These are phyloP conservation scores for Chrysoperla carnea DNA, from an alignment of 1,140 invertebrate species.

Conservation along the genomic window DNA sequence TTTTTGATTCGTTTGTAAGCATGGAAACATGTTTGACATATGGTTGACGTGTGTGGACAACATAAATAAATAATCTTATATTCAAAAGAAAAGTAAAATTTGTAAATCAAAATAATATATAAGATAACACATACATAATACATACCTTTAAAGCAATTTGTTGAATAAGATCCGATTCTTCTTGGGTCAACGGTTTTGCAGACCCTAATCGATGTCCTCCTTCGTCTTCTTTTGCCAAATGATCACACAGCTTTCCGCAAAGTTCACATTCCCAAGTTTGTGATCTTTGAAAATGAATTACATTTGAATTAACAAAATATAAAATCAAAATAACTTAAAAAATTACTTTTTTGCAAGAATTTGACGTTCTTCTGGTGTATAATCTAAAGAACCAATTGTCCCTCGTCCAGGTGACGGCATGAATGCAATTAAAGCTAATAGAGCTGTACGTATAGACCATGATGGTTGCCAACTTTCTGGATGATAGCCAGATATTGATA, in stretches of 20 bases:
- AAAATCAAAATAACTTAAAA: background rate
- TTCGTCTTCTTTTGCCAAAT: slow-evolving; percentile 21
- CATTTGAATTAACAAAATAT: background rate
- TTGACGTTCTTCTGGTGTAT: slow-evolving; percentile 65
- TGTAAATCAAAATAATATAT: too few relatives aligned
- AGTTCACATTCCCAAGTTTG: slow-evolving; percentile 33
- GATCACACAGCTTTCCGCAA: slow-evolving; percentile 34
- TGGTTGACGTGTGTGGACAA: too few relatives aligned
- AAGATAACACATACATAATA: too few relatives aligned
- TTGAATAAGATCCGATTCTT: slow-evolving; percentile 21
- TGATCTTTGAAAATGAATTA: slow-evolving; percentile 21
- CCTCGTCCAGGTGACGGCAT: slow-evolving; percentile 81
- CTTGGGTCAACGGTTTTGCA: slow-evolving; percentile 23
- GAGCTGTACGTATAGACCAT: slow-evolving; percentile 88
- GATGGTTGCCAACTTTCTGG: slow-evolving; percentile 95
- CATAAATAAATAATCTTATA: too few relatives aligned
- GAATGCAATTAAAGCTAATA: slow-evolving; percentile 84
- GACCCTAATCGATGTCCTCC: slow-evolving; percentile 10
- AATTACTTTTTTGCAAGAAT: slow-evolving; percentile 58
- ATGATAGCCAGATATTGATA: slow-evolving; percentile 94
- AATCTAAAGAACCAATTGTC: slow-evolving; percentile 82
- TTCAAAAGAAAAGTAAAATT: too few relatives aligned
- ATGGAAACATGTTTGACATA: too few relatives aligned
- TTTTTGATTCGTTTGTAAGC: too few relatives aligned
- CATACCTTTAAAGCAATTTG: slow-evolving; percentile 19